Conservation (phyloP, 1,140 invertebrate species). For the Hypothenemus hampei region DNA sequence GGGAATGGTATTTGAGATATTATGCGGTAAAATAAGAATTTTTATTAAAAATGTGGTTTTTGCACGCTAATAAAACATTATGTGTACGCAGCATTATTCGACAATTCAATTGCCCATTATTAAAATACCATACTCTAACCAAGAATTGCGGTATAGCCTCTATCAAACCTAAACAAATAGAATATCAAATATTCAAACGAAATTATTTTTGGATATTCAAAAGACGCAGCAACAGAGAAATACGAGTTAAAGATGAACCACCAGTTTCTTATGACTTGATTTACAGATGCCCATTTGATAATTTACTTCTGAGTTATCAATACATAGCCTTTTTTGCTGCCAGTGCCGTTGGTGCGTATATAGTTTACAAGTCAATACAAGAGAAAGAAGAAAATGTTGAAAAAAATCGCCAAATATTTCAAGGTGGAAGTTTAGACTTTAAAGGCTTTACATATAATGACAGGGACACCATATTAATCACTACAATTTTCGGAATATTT, state of each 20-base stretch:
- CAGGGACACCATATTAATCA: neutral
- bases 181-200: too few species aligned
- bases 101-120: too few species aligned
- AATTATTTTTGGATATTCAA: conserved; percentile 23
- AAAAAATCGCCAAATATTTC: neutral
- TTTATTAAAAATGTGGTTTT: too few species aligned
- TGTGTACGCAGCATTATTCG: too few species aligned
- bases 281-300: conserved; percentile 35
- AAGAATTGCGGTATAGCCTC: too few species aligned
- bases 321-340: conserved; percentile 19
- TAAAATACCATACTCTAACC: too few species aligned
- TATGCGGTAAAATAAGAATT: too few species aligned
- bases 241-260: conserved; percentile 34
- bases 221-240: conserved; percentile 20
- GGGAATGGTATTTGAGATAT: too few species aligned
- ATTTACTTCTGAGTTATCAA: conserved; percentile 29
- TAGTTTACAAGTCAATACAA: conserved; percentile 10
- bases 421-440: neutral
- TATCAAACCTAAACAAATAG: too few species aligned
- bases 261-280: conserved; percentile 35
- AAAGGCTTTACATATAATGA: neutral
- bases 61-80: too few species aligned
- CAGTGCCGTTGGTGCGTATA: neutral
- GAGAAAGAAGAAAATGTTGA: neutral
- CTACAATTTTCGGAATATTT: neutral